Evolutionary conservation across 1,140 invertebrate genomes (phyloP).

Genomic region (Ostrea denselamellosa): DNA sequence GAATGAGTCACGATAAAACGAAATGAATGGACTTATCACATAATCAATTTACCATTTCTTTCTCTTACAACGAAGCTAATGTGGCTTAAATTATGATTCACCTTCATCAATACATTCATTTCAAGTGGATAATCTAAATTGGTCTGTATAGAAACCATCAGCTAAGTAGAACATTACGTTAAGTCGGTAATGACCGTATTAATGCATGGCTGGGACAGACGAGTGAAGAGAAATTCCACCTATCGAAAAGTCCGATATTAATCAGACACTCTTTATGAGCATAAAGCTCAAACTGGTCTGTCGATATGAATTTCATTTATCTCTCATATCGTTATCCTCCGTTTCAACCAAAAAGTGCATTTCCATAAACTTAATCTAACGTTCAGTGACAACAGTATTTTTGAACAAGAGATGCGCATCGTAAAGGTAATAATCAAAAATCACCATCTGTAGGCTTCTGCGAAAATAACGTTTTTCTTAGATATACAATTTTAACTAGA

Average conservation of each 20-base stretch:
- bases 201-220: not conserved
- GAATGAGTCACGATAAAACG: not conserved
- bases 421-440: no score
- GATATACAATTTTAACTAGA: no score
- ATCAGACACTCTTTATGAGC: not conserved
- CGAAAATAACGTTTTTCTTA: no score
- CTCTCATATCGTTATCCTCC: not conserved
- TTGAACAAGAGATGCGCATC: no score
- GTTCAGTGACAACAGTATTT: no score
- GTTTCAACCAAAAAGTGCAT: no score
- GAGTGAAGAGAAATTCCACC: not conserved
- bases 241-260: not conserved
- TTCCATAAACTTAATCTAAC: no score
- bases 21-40: not conserved
- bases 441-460: no score
- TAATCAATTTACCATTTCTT: not conserved
- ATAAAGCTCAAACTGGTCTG: not conserved
- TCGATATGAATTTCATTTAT: not conserved
- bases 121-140: conserved; percentile 20
- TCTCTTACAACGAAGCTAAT: not conserved
- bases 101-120: not conserved
- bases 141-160: not conserved
- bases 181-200: not conserved
- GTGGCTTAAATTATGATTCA: not conserved
- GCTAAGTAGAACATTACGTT: not conserved